Base-by-base conservation (phyloP, 2,888 invertebrate species). In the Ganaspis brasiliensis region DNA sequence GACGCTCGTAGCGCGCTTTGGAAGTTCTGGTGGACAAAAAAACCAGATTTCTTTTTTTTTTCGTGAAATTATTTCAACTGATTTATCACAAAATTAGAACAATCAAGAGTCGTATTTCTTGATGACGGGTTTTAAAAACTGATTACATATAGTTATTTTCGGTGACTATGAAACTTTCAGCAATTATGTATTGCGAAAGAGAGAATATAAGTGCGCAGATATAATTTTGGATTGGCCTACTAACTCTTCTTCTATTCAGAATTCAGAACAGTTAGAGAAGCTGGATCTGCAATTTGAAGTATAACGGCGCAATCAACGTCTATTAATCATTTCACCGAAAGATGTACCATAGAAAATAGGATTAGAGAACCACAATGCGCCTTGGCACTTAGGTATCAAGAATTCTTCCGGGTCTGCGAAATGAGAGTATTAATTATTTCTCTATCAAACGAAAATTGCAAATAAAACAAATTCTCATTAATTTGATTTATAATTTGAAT, bases 321-420 rank as follows among this genome's bases (percentile, higher is more conserved):
- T 40, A 63, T 63, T 40, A 63, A 63, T 63, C 63, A 63, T 40
- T 40, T 63, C 12, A 14, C 40, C 63, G n/a, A 63, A 63, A 40
- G 40, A 24, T 40, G 35, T 35, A 40, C 21, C 63, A 63, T 63
- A 45, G 61, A 37, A 61, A 61, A 61, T 63, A 40, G 40, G 63
- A 63, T 63, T 63, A 40, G 40, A 59, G 31, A 63, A 21, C 40
- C 19, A 5, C 19, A 24, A 40, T 14, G 21, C 21, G 6, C 40
- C 40, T 63, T 14, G 40, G 24, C 37, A 40, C 31, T n/a, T 57
- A 21, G 19, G 21, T 24, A 10, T 37, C 10, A 19, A 31, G 31
- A 59, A 16, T 61, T 37, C 37, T 31, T 61, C 35, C 1, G 9
- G 8, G 14, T 12, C 8, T 59, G 2, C 14, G 19, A 61, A 37